phyloP scores from a whole-genome alignment of 2,888 invertebrate species.

The Neocrepidodera transversa region DNA sequence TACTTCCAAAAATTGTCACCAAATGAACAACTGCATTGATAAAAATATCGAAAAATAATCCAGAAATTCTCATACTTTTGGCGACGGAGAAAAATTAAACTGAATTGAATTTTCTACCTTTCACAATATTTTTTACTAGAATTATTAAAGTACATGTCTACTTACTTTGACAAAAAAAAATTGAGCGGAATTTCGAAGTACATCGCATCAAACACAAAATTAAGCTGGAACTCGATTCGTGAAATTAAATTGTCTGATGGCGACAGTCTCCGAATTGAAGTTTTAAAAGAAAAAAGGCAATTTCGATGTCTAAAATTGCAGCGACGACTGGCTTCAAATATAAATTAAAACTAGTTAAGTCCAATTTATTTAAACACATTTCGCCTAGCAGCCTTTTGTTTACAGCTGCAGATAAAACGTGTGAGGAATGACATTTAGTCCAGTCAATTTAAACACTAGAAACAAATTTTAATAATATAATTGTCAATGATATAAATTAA shows the following conservation, averaged over 20 bases:
- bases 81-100: too few species aligned
- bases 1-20: too few species aligned
- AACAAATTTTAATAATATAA: background rate
- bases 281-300: slow-evolving; percentile 8
- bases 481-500: too few species aligned
- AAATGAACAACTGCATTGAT: too few species aligned
- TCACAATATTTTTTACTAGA: too few species aligned
- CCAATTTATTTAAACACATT: slow-evolving; percentile 30
- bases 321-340: slow-evolving; percentile 9
- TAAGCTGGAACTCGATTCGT: background rate
- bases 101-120: too few species aligned
- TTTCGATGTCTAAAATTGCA: slow-evolving; percentile 5
- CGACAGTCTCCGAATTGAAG: background rate
- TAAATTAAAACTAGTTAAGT: slow-evolving; percentile 23
- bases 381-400: slow-evolving; percentile 24
- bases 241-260: slow-evolving; percentile 12
- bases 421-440: slow-evolving; percentile 29
- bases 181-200: too few species aligned
- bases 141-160: too few species aligned
- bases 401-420: slow-evolving; percentile 36
- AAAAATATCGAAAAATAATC: too few species aligned
- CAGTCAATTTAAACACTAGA: background rate
- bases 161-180: too few species aligned
- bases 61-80: too few species aligned
- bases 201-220: too few species aligned